Base-by-base conservation (phyloP, 2,888 invertebrate genomes). In the Nemotelus nigrinus region DNA sequence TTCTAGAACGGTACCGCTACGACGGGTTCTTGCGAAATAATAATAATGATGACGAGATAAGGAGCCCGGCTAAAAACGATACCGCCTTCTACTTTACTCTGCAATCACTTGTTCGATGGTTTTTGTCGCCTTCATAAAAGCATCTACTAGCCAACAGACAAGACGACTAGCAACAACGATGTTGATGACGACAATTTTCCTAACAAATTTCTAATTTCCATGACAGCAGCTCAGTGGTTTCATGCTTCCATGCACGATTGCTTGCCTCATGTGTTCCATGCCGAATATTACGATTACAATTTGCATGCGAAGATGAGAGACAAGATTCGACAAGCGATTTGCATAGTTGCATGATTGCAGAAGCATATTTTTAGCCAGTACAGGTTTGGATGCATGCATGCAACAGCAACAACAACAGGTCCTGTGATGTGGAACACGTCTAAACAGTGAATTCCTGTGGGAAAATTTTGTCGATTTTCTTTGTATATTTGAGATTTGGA, bases 351-450 rank as follows among this genome's bases (percentile, higher is more conserved):
- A 45, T 8, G 4, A 47, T 45, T 65, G 39, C 41, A 8, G 7
- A 6, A 47, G 3, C 45, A 65, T 65, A 65, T 65, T 65, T 65
- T 65, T 65, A 65, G 43, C 63, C 44, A n/a, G 45, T 3, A n/a
- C 3, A 65, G 43, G 43, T 25, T 41, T 63, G 63, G 25, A 25
- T 25, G 25, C 25, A 25, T 25, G 25, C 25, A 25, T 25, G 25
- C 25, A 25, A 25, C 25, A 25, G 25, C 25, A 25, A 25, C 25
- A 25, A 25, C 25, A 25, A 25, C 25, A 25, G 25, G 25, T 25
- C 25, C 25, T 1, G 25, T 25, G 25, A 25, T 25, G 25, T 25
- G 25, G 25, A 25, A 25, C 25, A 25, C 25, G 25, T 25, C 65
- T 65, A 8, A 45, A 44, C 25, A 25, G 10, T n/a, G 45, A 8